Evolutionary conservation across 2,113 vertebrate genomes (phyloP).

Genomic region (Mustelus asterias): DNA sequence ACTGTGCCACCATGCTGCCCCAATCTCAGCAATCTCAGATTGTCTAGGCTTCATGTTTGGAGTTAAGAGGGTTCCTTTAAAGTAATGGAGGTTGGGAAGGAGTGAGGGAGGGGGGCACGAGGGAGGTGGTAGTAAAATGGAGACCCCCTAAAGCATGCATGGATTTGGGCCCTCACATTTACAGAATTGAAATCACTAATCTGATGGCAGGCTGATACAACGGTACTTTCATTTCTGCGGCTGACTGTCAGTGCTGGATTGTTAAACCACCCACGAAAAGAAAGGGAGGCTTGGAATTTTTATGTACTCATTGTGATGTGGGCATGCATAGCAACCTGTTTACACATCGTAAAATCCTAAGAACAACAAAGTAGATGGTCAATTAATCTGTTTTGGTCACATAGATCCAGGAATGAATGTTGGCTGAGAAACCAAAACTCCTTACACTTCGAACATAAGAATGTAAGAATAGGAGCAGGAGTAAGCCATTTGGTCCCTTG

Average conservation of each 20-base stretch:
- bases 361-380: neutral
- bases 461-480: neutral
- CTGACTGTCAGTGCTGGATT: neutral
- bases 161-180: neutral
- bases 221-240: neutral
- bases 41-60: neutral
- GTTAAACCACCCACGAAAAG: neutral
- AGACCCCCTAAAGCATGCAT: neutral
- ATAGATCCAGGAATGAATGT: neutral
- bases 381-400: neutral
- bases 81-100: neutral
- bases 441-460: neutral
- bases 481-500: neutral
- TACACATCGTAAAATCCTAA: neutral
- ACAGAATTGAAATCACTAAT: neutral
- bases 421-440: neutral
- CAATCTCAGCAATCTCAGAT: neutral
- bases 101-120: neutral
- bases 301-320: neutral
- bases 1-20: too few relatives aligned
- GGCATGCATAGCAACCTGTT: neutral
- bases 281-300: neutral
- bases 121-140: neutral
- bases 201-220: neutral
- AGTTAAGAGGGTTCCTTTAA: neutral